Evolutionary conservation across 2,888 invertebrate genomes (phyloP).

Genomic region (Pilophorus perplexus): DNA sequence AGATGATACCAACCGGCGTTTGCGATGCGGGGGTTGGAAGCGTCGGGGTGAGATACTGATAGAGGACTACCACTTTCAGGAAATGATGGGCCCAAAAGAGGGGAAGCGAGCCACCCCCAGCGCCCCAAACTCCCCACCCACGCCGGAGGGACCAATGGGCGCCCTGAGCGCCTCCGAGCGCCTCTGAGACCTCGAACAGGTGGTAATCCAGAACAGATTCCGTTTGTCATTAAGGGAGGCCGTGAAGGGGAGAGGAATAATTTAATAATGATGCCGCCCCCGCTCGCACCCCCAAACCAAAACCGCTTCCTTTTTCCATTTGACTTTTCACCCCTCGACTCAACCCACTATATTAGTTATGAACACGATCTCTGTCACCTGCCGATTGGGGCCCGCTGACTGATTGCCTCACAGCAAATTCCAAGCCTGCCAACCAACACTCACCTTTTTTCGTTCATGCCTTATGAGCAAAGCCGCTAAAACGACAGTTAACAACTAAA

Average conservation of each 20-base stretch:
- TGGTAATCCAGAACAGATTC: slow-evolving; percentile 34
- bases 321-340: slow-evolving; percentile 12
- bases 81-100: background rate
- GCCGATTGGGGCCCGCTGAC: too few relatives aligned
- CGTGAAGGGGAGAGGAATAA: slow-evolving; percentile 11
- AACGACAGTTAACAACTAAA: too few relatives aligned
- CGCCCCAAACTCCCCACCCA: background rate
- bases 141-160: background rate
- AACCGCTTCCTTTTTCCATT: slow-evolving; percentile 26
- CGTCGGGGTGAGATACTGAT: slow-evolving; percentile 12
- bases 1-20: too few relatives aligned
- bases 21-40: too few relatives aligned
- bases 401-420: too few relatives aligned
- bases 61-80: slow-evolving; percentile 25
- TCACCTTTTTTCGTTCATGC: too few relatives aligned
- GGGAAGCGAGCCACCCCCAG: background rate
- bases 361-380: too few relatives aligned
- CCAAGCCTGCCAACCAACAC: too few relatives aligned
- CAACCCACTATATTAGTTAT: too few relatives aligned
- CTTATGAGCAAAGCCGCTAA: too few relatives aligned
- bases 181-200: slow-evolving; percentile 34
- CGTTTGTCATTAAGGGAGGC: slow-evolving; percentile 15
- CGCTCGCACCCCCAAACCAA: slow-evolving; percentile 1
- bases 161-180: too few relatives aligned
- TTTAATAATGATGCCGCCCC: slow-evolving; percentile 32